Conservation (phyloP, 2,888 invertebrate genomes). For the Drosophila neotestacea region DNA sequence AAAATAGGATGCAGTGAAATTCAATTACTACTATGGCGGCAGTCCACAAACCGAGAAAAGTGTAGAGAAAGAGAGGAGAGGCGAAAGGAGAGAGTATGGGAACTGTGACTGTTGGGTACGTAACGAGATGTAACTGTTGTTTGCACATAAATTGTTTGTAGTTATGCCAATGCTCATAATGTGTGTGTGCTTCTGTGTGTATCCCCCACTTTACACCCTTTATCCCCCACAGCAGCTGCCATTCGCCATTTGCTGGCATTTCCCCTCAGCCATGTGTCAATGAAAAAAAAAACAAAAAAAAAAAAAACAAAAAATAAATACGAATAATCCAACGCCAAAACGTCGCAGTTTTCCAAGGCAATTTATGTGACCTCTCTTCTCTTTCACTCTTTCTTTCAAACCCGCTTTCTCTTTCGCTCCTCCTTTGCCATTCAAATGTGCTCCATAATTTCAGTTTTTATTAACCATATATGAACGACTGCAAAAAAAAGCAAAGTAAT, state of each 20-base stretch:
- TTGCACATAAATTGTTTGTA: slow-evolving; percentile 76
- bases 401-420: background rate
- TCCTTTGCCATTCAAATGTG: slow-evolving; percentile 19
- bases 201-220: background rate
- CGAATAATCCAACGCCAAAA: slow-evolving; percentile 52
- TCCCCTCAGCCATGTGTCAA: slow-evolving; percentile 59
- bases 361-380: slow-evolving; percentile 39
- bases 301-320: slow-evolving; percentile 35
- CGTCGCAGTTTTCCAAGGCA: slow-evolving; percentile 55
- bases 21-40: slow-evolving; percentile 60
- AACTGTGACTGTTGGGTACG: slow-evolving; percentile 28
- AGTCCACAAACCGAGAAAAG: slow-evolving; percentile 11
- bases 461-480: slow-evolving; percentile 44
- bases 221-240: slow-evolving; percentile 11
- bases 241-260: slow-evolving; percentile 42
- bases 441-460: slow-evolving; percentile 59
- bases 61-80: background rate
- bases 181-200: slow-evolving; percentile 17
- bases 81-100: background rate
- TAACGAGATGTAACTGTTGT: slow-evolving; percentile 75
- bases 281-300: slow-evolving; percentile 55
- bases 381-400: background rate
- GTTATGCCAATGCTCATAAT: slow-evolving; percentile 68
- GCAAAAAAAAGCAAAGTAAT: slow-evolving; percentile 31
- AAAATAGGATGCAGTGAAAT: slow-evolving; percentile 65